Conservation (phyloP, 1,140 invertebrate species). For the Trinorchestia longiramus region DNA sequence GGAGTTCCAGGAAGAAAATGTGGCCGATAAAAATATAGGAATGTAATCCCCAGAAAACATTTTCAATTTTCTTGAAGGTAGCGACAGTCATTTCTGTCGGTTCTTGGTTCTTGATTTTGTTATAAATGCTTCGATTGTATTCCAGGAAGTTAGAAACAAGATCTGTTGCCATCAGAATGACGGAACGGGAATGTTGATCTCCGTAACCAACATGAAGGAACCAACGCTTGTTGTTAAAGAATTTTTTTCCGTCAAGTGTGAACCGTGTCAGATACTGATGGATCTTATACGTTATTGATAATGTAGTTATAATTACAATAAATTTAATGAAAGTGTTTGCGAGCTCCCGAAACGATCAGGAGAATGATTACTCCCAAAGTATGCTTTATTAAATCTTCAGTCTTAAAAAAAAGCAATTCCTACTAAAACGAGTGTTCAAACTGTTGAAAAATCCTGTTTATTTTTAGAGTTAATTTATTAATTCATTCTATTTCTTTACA, state of each 20-base stretch:
- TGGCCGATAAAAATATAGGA: too few species aligned
- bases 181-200: not conserved
- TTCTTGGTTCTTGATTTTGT: too few species aligned
- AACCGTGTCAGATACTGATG: not conserved
- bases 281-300: not conserved
- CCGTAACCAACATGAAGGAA: not conserved
- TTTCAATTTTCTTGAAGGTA: too few species aligned
- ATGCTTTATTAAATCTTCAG: not conserved
- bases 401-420: not conserved
- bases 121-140: too few species aligned
- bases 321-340: not conserved
- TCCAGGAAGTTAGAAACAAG: not conserved
- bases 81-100: too few species aligned
- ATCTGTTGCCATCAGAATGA: not conserved
- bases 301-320: not conserved
- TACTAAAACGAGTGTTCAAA: not conserved
- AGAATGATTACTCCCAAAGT: not conserved
- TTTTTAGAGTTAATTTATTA: not conserved
- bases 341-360: not conserved
- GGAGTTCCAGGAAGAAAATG: too few species aligned
- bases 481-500: not conserved
- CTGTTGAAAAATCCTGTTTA: not conserved
- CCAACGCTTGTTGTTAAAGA: not conserved
- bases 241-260: not conserved
- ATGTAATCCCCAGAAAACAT: too few species aligned